Evolutionary conservation across 2,888 invertebrate genomes (phyloP).

Genomic region (Cheiracanthium punctorium): DNA sequence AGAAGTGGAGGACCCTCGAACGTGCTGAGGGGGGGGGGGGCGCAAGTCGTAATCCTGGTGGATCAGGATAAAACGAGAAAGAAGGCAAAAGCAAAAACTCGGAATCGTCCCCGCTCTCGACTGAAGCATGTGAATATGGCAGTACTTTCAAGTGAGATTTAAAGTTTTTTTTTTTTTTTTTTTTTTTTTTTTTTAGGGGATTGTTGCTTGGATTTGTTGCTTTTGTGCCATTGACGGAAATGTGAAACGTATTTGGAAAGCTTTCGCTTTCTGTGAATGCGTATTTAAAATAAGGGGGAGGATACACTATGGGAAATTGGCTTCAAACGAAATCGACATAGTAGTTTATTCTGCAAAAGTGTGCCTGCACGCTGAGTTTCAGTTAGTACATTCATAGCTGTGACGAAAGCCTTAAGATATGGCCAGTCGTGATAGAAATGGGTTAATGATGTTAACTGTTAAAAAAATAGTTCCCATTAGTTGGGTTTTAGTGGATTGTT

Average conservation of each 20-base stretch:
- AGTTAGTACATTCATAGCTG: no score
- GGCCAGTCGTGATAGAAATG: not conserved
- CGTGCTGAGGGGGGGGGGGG: slow-evolving; percentile 35
- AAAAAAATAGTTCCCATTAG: no score
- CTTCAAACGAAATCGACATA: not conserved
- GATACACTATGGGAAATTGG: not conserved
- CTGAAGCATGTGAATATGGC: slow-evolving; percentile 14
- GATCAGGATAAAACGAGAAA: slow-evolving; percentile 13
- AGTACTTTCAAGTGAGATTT: slow-evolving; percentile 22
- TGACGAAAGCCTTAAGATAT: not conserved
- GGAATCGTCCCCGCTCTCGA: not conserved
- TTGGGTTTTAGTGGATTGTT: no score
- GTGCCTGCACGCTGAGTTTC: no score
- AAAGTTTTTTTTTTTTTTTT: slow-evolving; percentile 27
- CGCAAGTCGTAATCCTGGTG: slow-evolving; percentile 23
- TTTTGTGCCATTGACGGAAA: not conserved
- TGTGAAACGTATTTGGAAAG: slow-evolving; percentile 1
- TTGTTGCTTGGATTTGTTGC: slow-evolving; percentile 51
- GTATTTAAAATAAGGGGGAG: not conserved
- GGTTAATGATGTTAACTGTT: no score
- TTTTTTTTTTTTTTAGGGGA: slow-evolving; percentile 5
- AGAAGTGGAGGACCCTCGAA: slow-evolving; percentile 55
- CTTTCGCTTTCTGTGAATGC: not conserved
- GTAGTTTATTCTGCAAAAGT: no score
- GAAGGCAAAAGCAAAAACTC: slow-evolving; percentile 48